Conservation (phyloP, 2,888 invertebrate species). For the Eristalis tenax region DNA sequence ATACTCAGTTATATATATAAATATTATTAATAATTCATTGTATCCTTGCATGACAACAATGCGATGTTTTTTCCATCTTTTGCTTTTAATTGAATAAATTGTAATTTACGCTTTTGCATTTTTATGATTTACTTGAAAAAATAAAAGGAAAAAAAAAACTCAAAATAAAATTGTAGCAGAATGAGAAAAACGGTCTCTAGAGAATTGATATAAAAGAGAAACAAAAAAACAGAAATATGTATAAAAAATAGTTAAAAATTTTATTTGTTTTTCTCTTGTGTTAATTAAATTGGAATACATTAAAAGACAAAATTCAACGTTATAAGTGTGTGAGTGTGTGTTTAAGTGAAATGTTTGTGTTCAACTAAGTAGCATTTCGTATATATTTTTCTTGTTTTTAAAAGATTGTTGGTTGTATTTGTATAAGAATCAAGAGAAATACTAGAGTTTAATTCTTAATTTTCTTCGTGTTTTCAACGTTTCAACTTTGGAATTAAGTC, state of each 20-base stretch:
- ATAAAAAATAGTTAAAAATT: constrained; percentile 64
- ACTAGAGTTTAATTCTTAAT: constrained; percentile 8
- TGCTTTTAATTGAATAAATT: constrained; percentile 56
- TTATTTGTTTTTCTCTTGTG: constrained; percentile 41
- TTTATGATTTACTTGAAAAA: background rate
- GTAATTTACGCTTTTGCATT: constrained; percentile 31
- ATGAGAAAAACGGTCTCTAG: constrained; percentile 57
- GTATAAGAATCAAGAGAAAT: constrained; percentile 34
- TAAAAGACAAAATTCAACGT: constrained; percentile 58
- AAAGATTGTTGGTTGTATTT: background rate
- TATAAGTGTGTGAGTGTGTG: constrained; percentile 43
- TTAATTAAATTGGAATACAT: constrained; percentile 57
- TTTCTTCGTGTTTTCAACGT: background rate
- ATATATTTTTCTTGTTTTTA: background rate
- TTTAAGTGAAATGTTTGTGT: constrained; percentile 21
- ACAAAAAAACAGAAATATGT: constrained; percentile 51
- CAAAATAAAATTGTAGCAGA: constrained; percentile 49
- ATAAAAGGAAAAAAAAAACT: constrained; percentile 25
- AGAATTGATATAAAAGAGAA: constrained; percentile 46
- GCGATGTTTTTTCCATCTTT: constrained; percentile 42
- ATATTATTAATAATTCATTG: constrained; percentile 72
- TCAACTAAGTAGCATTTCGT: constrained; percentile 23
- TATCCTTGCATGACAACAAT: constrained; percentile 71
- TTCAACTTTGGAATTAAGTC: constrained; percentile 11
- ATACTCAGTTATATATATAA: constrained; percentile 68